Base-by-base conservation (phyloP, 2,888 invertebrate species). In the Caenorhabditis japonica region DNA sequence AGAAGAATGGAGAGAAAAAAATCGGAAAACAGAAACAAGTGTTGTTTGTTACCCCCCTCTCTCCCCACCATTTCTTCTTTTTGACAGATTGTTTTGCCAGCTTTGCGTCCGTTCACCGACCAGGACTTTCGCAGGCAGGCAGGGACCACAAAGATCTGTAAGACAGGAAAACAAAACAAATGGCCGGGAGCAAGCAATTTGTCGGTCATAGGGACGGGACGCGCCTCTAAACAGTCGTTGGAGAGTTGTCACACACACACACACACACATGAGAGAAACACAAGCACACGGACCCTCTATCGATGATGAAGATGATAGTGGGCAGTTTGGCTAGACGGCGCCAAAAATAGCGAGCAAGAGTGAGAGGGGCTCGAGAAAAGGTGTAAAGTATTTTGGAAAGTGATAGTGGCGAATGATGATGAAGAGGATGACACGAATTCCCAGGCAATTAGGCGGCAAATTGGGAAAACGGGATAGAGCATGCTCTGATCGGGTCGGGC, bases 1-100 rank as follows among this genome's bases (percentile, higher is more conserved):
- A 34, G 36, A 25, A 46, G 38, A 47, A 38, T 25, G 27, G 36
- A 46, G 51, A 19, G 39, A 43, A 33, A n/a, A 59, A 25, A n/a
- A n/a, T n/a, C n/a, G n/a, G n/a, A n/a, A n/a, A n/a, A n/a, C n/a
- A 38, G 61, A 52, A 61, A 61, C 51, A 61, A 61, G 44, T 52
- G 61, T 52, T 61, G 61, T 61, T 61, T 51, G 51, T 52, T 52
- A 49, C 36, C 43, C 23, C 34, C 41, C 43, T 23, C 19, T 21
- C 1, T 21, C n/a, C 53, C 30, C 43, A 10, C 33, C 21, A 49
- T 49, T 51, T 60, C 51, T 49, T 38, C 49, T 51, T 51, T 61
- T 61, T 61, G 61, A 61, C 61, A 43, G 61, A 61, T 61, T 61
- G 44, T 61, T 61, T 61, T 61, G 61, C 43, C 61, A 61, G 27